Evolutionary conservation across 1,140 invertebrate genomes (phyloP), one percentile per base, ranked within the genome.

Genomic region (Cydia splendana): DNA sequence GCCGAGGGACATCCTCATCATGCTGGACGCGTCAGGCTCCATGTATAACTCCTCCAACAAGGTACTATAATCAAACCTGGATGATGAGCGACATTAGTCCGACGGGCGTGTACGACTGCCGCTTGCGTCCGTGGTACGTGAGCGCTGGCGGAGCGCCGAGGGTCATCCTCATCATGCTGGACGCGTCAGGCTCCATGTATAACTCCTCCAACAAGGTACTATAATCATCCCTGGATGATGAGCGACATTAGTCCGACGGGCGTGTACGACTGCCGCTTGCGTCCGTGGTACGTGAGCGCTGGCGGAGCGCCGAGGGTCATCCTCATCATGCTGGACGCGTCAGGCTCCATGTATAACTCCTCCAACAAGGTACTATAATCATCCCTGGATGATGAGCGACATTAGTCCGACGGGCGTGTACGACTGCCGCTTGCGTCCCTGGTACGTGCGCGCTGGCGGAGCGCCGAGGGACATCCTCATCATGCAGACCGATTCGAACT

Each of bases 141-240:
- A 96, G 98, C 88, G 98, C 98, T 0, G 97, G 98, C 1, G 97
- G 97, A 0, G 97, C 97, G 76, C 97, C 98, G 0, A 98, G 98
- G 81, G 98, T 99, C 86, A 94, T 99, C 28, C 93, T 99, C 4
- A 98, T 99, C 77, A 92, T 99, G 65, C 94, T 99, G 0, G 98
- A 99, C 86, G 95, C 95, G 2, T 97, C 97, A 71, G 98, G 98
- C 2, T 98, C 98, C 9, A 99, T 99, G 98, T 97, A 96, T 42
- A 98, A 98, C 80, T 91, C 90, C 0, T 87, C 87, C 0, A 93
- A 93, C 75, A 0, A 95, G 97, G 83, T 93, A 97, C 45, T 45
- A 12, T 10, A 62, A 20, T 71, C 91, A 24, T 79, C 86, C 10
- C 74, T 85, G 12, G 84, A 84, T 0, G 84, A 80, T 0, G 85